Evolutionary conservation across 2,888 invertebrate species (phyloP).

Genomic region (Amphipoea oculea): DNA sequence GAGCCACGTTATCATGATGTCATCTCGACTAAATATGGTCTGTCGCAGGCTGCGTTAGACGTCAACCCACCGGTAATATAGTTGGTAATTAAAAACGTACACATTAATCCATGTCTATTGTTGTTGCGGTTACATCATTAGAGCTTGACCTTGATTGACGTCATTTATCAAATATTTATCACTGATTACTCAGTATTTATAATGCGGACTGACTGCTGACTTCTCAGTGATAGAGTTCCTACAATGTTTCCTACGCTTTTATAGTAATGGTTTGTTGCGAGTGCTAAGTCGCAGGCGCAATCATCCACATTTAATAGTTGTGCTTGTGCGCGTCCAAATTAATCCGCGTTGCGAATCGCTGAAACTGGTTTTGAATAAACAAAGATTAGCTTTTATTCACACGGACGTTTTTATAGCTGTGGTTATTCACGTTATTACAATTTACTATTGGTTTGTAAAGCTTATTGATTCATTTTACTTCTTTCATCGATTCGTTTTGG

Average conservation of each 20-base stretch:
- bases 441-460: constrained; percentile 25
- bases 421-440: constrained; percentile 38
- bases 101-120: constrained; percentile 76
- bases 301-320: constrained; percentile 56
- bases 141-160: constrained; percentile 80
- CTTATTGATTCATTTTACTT: constrained; percentile 34
- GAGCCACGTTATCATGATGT: constrained; percentile 79
- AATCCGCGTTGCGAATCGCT: constrained; percentile 60
- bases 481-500: constrained; percentile 62
- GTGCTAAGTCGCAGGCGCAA: constrained; percentile 12
- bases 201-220: constrained; percentile 53
- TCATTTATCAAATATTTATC: constrained; percentile 79
- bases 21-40: constrained; percentile 77
- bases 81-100: constrained; percentile 71
- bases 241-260: constrained; percentile 26
- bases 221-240: constrained; percentile 21
- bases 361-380: constrained; percentile 68
- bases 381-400: constrained; percentile 57
- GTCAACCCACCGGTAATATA: constrained; percentile 67
- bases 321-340: constrained; percentile 52
- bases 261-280: constrained; percentile 8
- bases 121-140: constrained; percentile 83
- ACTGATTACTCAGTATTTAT: constrained; percentile 71
- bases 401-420: constrained; percentile 40
- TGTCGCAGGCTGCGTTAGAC: constrained; percentile 65